These are phyloP conservation scores for Oxyura jamaicensis DNA, from an alignment of 2,113 vertebrate species.

Conservation along the genomic window DNA sequence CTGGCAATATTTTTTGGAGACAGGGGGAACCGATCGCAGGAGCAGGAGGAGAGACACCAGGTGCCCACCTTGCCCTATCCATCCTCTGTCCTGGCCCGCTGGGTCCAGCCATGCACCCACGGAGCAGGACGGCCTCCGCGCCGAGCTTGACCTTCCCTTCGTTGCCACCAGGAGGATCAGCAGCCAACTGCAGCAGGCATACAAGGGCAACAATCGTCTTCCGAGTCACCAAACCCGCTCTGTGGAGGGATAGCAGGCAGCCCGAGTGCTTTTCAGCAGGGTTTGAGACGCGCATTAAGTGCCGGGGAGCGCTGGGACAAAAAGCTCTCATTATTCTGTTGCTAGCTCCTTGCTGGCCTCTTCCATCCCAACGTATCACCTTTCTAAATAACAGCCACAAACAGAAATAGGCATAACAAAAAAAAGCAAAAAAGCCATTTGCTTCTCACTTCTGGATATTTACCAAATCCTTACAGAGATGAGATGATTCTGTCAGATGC, in stretches of 20 bases:
- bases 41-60: neutral
- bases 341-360: neutral
- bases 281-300: neutral
- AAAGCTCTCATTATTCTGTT: neutral
- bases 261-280: neutral
- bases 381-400: neutral
- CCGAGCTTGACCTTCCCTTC: neutral
- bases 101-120: neutral
- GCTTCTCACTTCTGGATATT: neutral
- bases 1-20: neutral
- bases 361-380: neutral
- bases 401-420: neutral
- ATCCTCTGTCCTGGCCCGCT: neutral
- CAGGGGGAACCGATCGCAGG: no score
- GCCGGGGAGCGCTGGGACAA: neutral
- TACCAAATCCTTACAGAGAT: neutral
- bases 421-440: neutral
- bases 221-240: neutral
- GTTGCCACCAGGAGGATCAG: fast-evolving
- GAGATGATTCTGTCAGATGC: neutral
- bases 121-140: fast-evolving
- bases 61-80: no score
- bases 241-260: no score
- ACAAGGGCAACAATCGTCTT: neutral
- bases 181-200: fast-evolving